Conservation (phyloP, 2,113 vertebrate species). For the Cavia porcellus region DNA sequence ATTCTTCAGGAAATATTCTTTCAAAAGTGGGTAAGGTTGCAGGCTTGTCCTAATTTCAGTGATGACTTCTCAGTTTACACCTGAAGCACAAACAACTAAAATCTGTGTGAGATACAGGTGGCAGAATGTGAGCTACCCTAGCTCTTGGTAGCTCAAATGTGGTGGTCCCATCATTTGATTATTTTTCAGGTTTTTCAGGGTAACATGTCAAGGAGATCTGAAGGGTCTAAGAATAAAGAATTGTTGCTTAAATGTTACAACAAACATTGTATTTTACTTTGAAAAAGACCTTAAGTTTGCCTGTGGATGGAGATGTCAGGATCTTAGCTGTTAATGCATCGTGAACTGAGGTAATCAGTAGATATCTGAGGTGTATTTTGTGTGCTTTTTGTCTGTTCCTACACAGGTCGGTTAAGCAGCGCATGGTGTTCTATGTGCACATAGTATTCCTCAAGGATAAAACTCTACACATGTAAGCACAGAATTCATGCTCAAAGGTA, state of each 20-base stretch:
- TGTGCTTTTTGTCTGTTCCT: not conserved
- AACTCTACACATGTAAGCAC: not conserved
- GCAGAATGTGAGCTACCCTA: not conserved
- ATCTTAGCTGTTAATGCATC: not conserved
- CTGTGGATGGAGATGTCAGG: not conserved
- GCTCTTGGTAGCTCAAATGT: not conserved
- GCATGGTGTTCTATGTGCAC: not conserved
- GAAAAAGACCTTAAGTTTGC: not conserved
- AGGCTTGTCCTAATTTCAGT: not conserved
- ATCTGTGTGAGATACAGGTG: not conserved
- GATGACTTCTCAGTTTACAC: not conserved
- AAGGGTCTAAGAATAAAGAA: not conserved
- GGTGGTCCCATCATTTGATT: not conserved
- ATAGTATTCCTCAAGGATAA: not conserved
- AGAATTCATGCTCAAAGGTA: not conserved
- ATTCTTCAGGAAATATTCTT: not conserved
- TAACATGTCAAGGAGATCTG: not conserved
- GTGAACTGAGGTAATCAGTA: not conserved
- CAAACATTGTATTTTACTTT: not conserved
- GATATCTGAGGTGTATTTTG: not conserved
- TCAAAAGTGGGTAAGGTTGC: not conserved
- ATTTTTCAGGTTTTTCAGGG: not conserved
- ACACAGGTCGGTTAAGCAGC: not conserved
- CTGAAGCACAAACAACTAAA: not conserved
- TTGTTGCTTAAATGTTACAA: not conserved